Percentiles rank a stretch among this genome's conserved stretches.
Conservation (phyloP, 1,140 invertebrate genomes). For the Sipha flava region DNA sequence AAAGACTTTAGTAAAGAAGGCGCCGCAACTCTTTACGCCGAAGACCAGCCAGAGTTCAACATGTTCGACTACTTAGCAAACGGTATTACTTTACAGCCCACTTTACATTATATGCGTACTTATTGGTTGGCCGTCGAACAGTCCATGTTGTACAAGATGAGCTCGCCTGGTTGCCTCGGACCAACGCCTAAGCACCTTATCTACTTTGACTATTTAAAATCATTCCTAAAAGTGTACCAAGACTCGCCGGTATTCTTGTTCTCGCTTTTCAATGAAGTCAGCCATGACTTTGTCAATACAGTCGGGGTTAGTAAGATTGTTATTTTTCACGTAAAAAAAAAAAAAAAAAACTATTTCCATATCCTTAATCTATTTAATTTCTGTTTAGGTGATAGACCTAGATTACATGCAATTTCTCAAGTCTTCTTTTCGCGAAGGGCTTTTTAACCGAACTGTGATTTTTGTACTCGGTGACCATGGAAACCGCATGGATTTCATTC, state of each 20-base stretch:
- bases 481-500: slow-evolving; percentile 55
- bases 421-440: slow-evolving; percentile 39
- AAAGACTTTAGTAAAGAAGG: slow-evolving; percentile 57
- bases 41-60: slow-evolving; percentile 44
- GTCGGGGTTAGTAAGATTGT: slow-evolving; percentile 39
- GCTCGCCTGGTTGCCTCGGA: slow-evolving; percentile 46
- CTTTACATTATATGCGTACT: slow-evolving; percentile 46
- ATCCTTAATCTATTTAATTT: not conserved
- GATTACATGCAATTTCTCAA: slow-evolving; percentile 44
- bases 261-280: slow-evolving; percentile 48
- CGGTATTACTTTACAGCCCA: slow-evolving; percentile 45
- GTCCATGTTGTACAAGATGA: slow-evolving; percentile 35
- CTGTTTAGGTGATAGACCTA: slow-evolving; percentile 44
- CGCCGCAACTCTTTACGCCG: slow-evolving; percentile 51
- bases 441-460: slow-evolving; percentile 48
- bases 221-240: slow-evolving; percentile 44
- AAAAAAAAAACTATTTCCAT: too few species aligned
- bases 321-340: not conserved
- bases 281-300: slow-evolving; percentile 49
- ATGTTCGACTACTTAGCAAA: slow-evolving; percentile 45
- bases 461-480: slow-evolving; percentile 50
- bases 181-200: slow-evolving; percentile 46
- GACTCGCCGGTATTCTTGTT: slow-evolving; percentile 40
- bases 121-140: slow-evolving; percentile 42
- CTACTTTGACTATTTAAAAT: slow-evolving; percentile 49